These are phyloP conservation scores for Sylvicapra grimmia DNA, from an alignment of 2,113 vertebrate genomes.

Conservation along the genomic window DNA sequence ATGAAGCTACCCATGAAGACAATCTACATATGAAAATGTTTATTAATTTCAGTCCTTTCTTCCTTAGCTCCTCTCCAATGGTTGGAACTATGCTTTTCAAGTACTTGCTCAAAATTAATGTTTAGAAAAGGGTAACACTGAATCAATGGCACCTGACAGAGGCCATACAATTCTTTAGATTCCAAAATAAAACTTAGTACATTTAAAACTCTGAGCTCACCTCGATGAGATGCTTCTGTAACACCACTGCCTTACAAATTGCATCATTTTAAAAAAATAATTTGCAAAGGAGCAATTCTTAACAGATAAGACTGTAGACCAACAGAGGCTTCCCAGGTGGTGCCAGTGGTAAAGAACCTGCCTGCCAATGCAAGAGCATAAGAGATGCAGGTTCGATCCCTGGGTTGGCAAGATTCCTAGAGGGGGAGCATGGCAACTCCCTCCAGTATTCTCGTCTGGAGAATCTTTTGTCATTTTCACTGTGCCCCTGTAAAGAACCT, in stretches of 20 bases:
- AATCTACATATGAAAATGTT: background rate
- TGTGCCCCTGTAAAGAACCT: background rate
- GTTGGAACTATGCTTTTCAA: background rate
- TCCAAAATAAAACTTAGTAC: background rate
- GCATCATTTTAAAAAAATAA: background rate
- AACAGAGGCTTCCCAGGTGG: background rate
- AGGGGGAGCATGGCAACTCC: background rate
- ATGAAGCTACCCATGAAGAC: background rate
- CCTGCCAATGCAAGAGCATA: background rate
- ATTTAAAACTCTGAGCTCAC: background rate
- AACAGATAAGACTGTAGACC: background rate
- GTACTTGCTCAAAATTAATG: background rate
- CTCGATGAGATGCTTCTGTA: background rate
- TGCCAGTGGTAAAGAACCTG: background rate
- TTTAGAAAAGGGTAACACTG: background rate
- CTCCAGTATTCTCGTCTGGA: background rate
- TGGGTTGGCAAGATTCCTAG: rapidly evolving
- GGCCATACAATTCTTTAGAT: background rate
- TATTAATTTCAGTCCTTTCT: background rate
- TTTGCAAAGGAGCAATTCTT: background rate
- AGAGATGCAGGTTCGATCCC: background rate
- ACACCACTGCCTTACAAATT: background rate
- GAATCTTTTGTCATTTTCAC: background rate
- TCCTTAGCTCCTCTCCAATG: background rate
- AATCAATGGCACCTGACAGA: background rate